phyloP scores from a whole-genome alignment of 2,797 vertebrate genomes.

The Silurus aristotelis region DNA sequence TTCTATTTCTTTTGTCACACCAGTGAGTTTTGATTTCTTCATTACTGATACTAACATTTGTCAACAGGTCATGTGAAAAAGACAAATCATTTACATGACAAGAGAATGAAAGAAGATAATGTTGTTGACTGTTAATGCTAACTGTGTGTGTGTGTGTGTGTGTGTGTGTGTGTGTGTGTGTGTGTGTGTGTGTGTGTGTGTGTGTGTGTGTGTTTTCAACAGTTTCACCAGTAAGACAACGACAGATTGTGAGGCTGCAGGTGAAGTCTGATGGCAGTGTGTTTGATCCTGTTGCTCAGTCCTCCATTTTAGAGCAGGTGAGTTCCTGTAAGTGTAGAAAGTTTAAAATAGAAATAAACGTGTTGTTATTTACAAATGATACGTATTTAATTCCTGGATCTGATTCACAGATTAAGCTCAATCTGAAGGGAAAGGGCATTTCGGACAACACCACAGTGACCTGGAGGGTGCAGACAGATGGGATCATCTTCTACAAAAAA shows the following conservation, averaged over 20 bases:
- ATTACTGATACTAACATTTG: too few species aligned
- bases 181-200: background rate
- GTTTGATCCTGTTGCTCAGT: background rate
- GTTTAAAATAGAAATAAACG: too few species aligned
- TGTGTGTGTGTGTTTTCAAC: background rate
- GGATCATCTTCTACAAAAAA: background rate
- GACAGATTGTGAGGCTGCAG: background rate
- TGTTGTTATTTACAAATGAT: background rate
- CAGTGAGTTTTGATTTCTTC: background rate
- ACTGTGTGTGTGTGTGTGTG: background rate
- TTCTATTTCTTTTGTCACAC: background rate
- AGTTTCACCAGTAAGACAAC: background rate
- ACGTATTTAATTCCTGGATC: background rate
- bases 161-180: background rate
- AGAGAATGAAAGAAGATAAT: background rate
- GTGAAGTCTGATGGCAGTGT: background rate
- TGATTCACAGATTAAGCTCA: background rate
- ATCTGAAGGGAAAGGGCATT: background rate
- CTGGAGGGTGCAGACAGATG: background rate
- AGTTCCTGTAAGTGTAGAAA: background rate
- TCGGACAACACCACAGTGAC: background rate
- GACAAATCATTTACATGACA: background rate
- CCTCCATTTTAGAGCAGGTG: background rate
- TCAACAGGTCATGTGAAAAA: too few species aligned
- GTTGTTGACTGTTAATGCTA: too few species aligned